Evolutionary conservation across 1,140 invertebrate genomes (phyloP).

Genomic region (Daktulosphaira vitifoliae): DNA sequence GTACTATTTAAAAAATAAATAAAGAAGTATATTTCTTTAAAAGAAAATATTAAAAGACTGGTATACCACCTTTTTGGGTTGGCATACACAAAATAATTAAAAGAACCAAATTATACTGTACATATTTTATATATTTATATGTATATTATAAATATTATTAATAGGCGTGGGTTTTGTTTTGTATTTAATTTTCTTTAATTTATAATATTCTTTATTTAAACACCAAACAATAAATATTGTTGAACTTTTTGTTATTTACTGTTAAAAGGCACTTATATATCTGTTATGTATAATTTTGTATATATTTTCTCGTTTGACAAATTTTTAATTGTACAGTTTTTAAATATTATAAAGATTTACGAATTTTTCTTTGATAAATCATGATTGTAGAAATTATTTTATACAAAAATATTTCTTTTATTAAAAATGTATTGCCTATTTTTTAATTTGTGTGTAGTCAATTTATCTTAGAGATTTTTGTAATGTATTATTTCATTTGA

Average conservation of each 20-base stretch:
- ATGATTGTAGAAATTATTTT: slow-evolving; percentile 30
- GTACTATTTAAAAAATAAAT: not conserved
- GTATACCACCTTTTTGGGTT: not conserved
- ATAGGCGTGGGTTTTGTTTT: slow-evolving; percentile 25
- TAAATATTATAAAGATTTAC: slow-evolving; percentile 7
- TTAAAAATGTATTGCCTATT: slow-evolving; percentile 7
- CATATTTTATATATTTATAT: slow-evolving; percentile 6
- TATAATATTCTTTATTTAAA: slow-evolving; percentile 18
- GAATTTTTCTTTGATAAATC: slow-evolving; percentile 11
- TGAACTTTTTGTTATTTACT: slow-evolving; percentile 28
- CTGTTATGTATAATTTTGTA: slow-evolving; percentile 25
- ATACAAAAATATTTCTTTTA: slow-evolving; percentile 14
- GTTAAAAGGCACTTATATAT: slow-evolving; percentile 29
- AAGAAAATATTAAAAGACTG: slow-evolving; percentile 14
- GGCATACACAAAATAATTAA: not conserved
- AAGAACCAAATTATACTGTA: not conserved
- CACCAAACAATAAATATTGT: slow-evolving; percentile 22
- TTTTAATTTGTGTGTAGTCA: slow-evolving; percentile 28
- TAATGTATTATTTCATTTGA: slow-evolving; percentile 18
- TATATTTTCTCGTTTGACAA: slow-evolving; percentile 1
- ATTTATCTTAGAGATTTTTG: slow-evolving; percentile 18
- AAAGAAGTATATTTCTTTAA: not conserved
- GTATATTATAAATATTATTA: not conserved
- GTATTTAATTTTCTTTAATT: slow-evolving; percentile 17
- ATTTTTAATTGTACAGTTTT: not conserved